Evolutionary conservation across 2,113 vertebrate genomes (phyloP).

Genomic region (Ranitomeya imitator): DNA sequence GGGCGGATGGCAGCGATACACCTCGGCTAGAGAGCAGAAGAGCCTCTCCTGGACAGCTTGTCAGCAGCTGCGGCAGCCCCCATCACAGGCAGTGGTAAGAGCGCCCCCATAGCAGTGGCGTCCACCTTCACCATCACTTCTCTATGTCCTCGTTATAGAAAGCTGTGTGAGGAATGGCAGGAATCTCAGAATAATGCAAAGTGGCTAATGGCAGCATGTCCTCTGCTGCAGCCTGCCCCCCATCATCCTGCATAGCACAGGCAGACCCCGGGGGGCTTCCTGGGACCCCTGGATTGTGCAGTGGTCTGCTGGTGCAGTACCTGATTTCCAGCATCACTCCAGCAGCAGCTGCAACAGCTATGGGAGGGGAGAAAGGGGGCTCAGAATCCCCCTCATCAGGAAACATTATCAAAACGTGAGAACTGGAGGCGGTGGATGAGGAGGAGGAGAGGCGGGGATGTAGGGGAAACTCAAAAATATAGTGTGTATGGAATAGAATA

Average conservation of each 20-base stretch:
- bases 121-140: background rate
- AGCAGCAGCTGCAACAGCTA: constrained; percentile 12
- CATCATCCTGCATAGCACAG: background rate
- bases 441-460: constrained; percentile 3
- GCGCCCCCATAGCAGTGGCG: background rate
- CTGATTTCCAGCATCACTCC: constrained; percentile 29
- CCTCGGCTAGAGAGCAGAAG: constrained; percentile 66
- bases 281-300: constrained; percentile 31
- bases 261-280: background rate
- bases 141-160: background rate
- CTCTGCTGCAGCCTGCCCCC: background rate
- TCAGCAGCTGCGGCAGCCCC: constrained; percentile 65
- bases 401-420: constrained; percentile 48
- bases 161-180: background rate
- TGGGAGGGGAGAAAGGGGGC: constrained; percentile 12
- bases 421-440: constrained; percentile 37
- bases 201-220: background rate
- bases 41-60: constrained; percentile 51
- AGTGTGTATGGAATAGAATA: background rate
- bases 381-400: constrained; percentile 28
- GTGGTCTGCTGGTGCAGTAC: constrained; percentile 37
- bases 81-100: constrained; percentile 71
- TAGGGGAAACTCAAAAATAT: background rate
- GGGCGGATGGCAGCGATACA: constrained; percentile 71
- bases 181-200: background rate